Evolutionary conservation across 2,113 vertebrate species (phyloP), one percentile per base, ranked within the genome.

Genomic region (Paedocypris sp.): DNA sequence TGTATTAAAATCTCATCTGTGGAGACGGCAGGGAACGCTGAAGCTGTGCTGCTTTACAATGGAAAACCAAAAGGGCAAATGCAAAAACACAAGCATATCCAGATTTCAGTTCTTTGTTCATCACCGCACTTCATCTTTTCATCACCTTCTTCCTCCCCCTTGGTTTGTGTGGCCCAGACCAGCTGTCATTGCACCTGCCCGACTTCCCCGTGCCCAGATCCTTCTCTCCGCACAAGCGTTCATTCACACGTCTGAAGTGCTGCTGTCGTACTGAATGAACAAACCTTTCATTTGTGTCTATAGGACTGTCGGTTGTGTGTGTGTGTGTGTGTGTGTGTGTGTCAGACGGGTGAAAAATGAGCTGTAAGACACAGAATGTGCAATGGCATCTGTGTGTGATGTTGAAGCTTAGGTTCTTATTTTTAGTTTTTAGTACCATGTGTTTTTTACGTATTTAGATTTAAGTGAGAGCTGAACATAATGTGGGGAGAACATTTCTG

Each of bases 121-220:
- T 46, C 18, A 62, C 59, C 60, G 72, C 75, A 75, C 35, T 19
- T 43, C 10, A 18, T 32, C 15, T 36, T 19, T 41, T 48, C n/a
- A 19, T 28, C 19, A 4, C 7, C 32, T 41, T 59, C 36, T 50
- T 69, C 52, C 69, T 66, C 77, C 63, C 79, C 80, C 76, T 82
- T 26, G 54, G 75, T 69, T 67, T 52, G 71, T 74, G 81, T 62
- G 71, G 73, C 76, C 76, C 80, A 75, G 73, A 79, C 78, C 82
- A 85, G 83, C 82, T 85, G 83, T 83, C 82, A 76, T 65, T 82
- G 85, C 82, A 84, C 83, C 83, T 84, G 84, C 78, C 80, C 72
- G 50, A 72, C 53, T 79, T 67, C 69, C 73, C 73, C 56, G 51
- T 61, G 66, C 64, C 65, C 58, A 73, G 63, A 68, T 65, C 66